Percentiles rank a stretch among this genome's conserved stretches.
Evolutionary conservation across 2,888 invertebrate genomes (phyloP).

Genomic region (Brachyptera risi): DNA sequence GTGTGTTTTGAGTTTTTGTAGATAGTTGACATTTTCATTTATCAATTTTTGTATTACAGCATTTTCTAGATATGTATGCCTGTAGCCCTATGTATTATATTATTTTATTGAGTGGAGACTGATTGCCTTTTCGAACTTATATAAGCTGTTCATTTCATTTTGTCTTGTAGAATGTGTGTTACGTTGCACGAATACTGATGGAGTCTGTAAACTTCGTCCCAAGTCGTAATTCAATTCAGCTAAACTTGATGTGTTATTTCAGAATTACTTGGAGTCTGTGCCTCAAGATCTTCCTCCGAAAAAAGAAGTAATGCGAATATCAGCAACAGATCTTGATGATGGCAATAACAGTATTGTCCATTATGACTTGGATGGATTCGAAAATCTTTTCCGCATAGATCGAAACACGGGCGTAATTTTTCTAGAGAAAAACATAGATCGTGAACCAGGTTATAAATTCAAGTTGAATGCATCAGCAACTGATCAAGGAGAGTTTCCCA

Average conservation of each 20-base stretch:
- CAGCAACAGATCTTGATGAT: constrained; percentile 89
- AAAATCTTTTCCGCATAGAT: constrained; percentile 75
- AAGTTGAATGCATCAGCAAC: constrained; percentile 69
- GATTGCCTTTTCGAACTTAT: too few species aligned
- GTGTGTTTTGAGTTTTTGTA: too few species aligned
- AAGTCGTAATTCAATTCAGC: too few species aligned
- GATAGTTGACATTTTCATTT: too few species aligned
- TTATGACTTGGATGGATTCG: constrained; percentile 54
- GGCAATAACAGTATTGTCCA: constrained; percentile 83
- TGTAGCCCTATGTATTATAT: too few species aligned
- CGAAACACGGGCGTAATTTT: constrained; percentile 78
- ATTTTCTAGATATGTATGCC: too few species aligned
- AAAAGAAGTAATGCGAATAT: constrained; percentile 80
- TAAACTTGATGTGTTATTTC: constrained; percentile 34
- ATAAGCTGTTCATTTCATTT: too few species aligned
- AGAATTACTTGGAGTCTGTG: constrained; percentile 69
- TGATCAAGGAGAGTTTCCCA: constrained; percentile 65
- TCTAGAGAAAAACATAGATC: constrained; percentile 52
- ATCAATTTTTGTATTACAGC: too few species aligned
- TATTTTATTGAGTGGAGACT: too few species aligned
- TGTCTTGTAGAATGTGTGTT: too few species aligned
- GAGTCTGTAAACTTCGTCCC: too few species aligned
- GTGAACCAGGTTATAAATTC: constrained; percentile 44
- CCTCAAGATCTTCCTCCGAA: constrained; percentile 72
- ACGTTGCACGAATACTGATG: too few species aligned